These are phyloP conservation scores for Heliconius ismenius DNA, from an alignment of 2,888 invertebrate species.

Conservation along the genomic window DNA sequence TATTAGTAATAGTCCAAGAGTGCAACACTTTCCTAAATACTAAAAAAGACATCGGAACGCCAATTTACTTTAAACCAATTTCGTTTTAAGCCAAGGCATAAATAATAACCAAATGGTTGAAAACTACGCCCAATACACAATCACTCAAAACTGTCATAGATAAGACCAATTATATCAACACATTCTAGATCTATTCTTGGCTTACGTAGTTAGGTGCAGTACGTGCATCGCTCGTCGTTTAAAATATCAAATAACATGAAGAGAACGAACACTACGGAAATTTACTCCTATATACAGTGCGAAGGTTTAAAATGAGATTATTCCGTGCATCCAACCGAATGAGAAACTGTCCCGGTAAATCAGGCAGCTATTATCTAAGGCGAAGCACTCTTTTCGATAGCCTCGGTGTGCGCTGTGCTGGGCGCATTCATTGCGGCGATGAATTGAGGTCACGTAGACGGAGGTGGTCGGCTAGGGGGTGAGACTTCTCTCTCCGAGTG, in stretches of 20 bases:
- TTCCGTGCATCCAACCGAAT: conserved; percentile 59
- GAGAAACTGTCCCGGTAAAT: conserved; percentile 57
- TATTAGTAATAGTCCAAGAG: conserved; percentile 42
- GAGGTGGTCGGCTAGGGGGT: conserved; percentile 66
- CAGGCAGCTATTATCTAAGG: conserved; percentile 61
- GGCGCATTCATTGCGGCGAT: conserved; percentile 63
- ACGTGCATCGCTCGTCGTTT: conserved; percentile 43
- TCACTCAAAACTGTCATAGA: conserved; percentile 46
- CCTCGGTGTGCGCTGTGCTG: conserved; percentile 45
- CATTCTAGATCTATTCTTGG: conserved; percentile 43
- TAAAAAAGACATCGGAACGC: conserved; percentile 36
- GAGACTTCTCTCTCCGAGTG: conserved; percentile 56
- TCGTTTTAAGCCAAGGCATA: conserved; percentile 41
- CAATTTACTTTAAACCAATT: conserved; percentile 38
- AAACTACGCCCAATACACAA: conserved; percentile 47
- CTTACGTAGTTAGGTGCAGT: conserved; percentile 37
- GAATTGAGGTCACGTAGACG: conserved; percentile 67
- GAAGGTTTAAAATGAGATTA: conserved; percentile 55
- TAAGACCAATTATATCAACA: conserved; percentile 43
- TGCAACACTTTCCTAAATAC: conserved; percentile 40
- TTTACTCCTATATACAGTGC: conserved; percentile 59
- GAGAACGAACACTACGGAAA: conserved; percentile 40
- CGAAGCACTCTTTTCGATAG: conserved; percentile 62
- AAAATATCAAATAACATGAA: conserved; percentile 34
- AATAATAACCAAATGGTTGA: conserved; percentile 35